A percentile compares a stretch with the other conserved stretches of the same genome.
These are phyloP conservation scores for Cataglyphis albicans DNA, from an alignment of 2,888 invertebrate species.

Conservation along the genomic window DNA sequence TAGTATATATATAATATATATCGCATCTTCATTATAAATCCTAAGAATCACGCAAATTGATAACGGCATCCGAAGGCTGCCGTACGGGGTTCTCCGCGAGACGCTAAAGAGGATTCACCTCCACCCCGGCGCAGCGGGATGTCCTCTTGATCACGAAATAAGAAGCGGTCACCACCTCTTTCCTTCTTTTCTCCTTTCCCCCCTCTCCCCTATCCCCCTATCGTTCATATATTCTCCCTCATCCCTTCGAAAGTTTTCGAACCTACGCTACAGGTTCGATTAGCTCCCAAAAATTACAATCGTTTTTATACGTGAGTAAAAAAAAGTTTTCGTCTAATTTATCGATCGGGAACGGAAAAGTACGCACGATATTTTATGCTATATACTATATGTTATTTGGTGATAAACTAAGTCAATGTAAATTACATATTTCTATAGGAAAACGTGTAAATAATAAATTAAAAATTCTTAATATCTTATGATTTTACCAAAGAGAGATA, in stretches of 20 bases:
- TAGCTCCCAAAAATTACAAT: constrained; percentile 32
- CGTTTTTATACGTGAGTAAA: neutral
- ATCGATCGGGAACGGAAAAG: neutral
- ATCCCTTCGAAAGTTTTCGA: constrained; percentile 23
- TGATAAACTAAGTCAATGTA: neutral
- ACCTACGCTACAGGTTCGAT: constrained; percentile 24
- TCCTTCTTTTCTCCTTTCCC: constrained; percentile 37
- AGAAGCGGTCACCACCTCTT: constrained; percentile 68
- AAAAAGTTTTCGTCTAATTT: neutral
- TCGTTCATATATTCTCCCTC: constrained; percentile 58
- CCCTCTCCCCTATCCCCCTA: constrained; percentile 28
- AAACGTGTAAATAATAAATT: neutral
- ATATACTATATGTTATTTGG: neutral
- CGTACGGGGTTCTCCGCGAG: constrained; percentile 71
- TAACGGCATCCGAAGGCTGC: constrained; percentile 82
- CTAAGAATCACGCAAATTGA: constrained; percentile 84
- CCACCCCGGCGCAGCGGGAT: constrained; percentile 81
- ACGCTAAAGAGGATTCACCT: constrained; percentile 78
- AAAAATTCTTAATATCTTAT: neutral
- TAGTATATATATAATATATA: constrained; percentile 75
- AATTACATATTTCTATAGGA: neutral
- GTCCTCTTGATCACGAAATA: constrained; percentile 75
- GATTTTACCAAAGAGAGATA: neutral
- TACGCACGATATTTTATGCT: neutral
- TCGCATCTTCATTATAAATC: constrained; percentile 84